These are phyloP conservation scores for Vicugna pacos DNA, from an alignment of 2,113 vertebrate genomes.

Conservation along the genomic window DNA sequence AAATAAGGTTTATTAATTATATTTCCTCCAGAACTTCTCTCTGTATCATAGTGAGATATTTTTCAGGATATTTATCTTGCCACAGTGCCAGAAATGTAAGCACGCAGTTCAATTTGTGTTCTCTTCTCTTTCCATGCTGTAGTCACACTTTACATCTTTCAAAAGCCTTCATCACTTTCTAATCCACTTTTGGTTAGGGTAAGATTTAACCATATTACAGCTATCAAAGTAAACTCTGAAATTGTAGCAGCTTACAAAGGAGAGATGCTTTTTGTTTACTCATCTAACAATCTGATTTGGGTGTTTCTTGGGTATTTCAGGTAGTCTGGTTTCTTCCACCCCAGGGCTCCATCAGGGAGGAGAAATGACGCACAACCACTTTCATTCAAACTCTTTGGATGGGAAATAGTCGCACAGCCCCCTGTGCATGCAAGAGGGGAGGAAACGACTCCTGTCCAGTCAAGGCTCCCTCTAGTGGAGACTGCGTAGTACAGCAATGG, in stretches of 20 bases:
- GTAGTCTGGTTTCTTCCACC: not conserved
- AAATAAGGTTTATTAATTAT: not conserved
- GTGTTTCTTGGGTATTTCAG: not conserved
- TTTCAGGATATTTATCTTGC: not conserved
- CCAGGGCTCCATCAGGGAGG: not conserved
- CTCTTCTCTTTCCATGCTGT: not conserved
- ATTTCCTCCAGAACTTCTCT: constrained; percentile 15
- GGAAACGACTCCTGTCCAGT: not conserved
- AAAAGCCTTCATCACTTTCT: not conserved
- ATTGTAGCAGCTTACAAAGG: not conserved
- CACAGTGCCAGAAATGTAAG: not conserved
- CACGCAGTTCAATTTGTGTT: not conserved
- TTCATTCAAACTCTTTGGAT: not conserved
- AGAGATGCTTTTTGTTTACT: not conserved
- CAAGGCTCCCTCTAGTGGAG: not conserved
- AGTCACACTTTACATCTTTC: not conserved
- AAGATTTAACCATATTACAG: not conserved
- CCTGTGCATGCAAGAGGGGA: not conserved
- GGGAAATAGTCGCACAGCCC: not conserved
- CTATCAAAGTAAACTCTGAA: not conserved
- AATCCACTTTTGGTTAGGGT: not conserved
- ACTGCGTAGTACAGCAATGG: not conserved
- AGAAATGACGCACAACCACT: not conserved
- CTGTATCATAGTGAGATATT: not conserved
- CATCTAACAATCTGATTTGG: not conserved